Percentiles rank a stretch among this genome's conserved stretches.
phyloP scores from a whole-genome alignment of 1,140 invertebrate genomes.

The Geopemphigus sp. region DNA sequence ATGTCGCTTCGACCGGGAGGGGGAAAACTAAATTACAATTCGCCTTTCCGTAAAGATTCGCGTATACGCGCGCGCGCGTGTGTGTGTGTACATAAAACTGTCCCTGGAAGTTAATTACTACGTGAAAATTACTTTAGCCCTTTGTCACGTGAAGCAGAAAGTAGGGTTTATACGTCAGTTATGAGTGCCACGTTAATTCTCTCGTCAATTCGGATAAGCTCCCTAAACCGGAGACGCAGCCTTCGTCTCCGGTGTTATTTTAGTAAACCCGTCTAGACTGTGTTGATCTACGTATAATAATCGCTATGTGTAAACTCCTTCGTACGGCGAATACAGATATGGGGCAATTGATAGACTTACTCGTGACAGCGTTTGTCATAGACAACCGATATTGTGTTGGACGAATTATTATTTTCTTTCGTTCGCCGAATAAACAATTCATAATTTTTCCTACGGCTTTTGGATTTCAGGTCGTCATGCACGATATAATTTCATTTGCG shows the following conservation, averaged over 20 bases:
- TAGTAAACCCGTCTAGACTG: background rate
- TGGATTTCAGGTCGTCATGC: background rate
- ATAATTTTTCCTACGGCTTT: background rate
- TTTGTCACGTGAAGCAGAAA: background rate
- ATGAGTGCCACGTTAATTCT: background rate
- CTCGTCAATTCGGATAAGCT: background rate
- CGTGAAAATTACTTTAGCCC: background rate
- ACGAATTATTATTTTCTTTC: constrained; percentile 1
- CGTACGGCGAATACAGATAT: background rate
- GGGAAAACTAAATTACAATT: too few species aligned
- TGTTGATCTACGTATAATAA: background rate
- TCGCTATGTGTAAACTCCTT: background rate
- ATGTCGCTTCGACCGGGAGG: too few species aligned
- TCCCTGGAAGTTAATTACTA: background rate
- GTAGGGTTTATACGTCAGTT: background rate
- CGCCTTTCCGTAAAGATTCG: too few species aligned
- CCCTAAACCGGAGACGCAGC: background rate
- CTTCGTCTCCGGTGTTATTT: background rate
- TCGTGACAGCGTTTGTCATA: background rate
- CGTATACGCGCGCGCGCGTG: too few species aligned
- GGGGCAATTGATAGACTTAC: background rate
- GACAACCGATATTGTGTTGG: background rate
- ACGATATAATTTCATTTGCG: background rate
- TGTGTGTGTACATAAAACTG: too few species aligned
- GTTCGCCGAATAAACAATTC: background rate